Percentiles rank a stretch among this genome's conserved stretches.
phyloP scores from a whole-genome alignment of 1,140 invertebrate species.

The Pristionchus pacificus region DNA sequence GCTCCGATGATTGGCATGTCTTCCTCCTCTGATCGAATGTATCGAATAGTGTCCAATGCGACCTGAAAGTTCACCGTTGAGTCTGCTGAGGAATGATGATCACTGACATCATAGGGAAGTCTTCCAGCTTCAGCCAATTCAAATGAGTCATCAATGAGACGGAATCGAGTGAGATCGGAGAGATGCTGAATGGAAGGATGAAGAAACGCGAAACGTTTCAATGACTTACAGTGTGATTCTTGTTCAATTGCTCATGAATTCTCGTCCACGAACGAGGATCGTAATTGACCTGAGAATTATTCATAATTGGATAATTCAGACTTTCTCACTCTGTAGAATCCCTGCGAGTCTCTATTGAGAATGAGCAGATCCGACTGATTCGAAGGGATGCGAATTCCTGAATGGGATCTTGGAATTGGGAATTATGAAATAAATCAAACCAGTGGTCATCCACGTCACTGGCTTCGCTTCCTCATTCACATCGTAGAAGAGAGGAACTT shows the following conservation, averaged over 20 bases:
- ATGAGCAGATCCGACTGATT: neutral
- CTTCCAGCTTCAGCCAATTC: neutral
- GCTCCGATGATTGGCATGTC: too few relatives aligned
- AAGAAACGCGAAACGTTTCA: neutral
- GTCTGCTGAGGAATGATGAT: too few relatives aligned
- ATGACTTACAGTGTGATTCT: neutral
- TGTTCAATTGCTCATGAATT: neutral
- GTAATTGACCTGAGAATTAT: neutral
- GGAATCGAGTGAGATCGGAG: neutral
- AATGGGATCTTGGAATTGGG: neutral
- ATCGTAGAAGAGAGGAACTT: neutral
- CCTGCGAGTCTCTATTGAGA: neutral
- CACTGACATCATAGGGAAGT: neutral
- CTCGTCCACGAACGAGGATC: neutral
- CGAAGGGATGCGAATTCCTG: neutral
- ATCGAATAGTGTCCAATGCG: too few relatives aligned
- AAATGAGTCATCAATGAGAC: neutral
- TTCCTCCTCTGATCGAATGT: too few relatives aligned
- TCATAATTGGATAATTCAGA: neutral
- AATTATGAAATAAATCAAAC: neutral
- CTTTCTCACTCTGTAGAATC: neutral
- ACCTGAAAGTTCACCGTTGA: too few relatives aligned
- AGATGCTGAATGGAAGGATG: neutral
- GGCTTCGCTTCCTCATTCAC: neutral
- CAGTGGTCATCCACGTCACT: neutral